Percentiles rank a stretch among this genome's conserved stretches.
Conservation (phyloP, 1,140 invertebrate genomes). For the Mactra quadrangularis region DNA sequence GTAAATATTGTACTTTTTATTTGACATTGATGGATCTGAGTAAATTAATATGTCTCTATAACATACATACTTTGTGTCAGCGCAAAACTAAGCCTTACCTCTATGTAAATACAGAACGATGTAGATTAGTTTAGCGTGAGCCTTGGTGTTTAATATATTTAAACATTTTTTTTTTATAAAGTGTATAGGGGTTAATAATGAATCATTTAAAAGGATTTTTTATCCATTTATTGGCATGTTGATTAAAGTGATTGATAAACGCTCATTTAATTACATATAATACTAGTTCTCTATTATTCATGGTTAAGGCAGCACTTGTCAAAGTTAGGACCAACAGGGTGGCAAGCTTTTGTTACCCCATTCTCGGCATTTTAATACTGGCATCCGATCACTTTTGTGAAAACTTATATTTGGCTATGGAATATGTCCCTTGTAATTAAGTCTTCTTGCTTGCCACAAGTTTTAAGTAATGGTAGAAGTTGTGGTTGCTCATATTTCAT, state of each 20-base stretch:
- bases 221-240: slow-evolving; percentile 44
- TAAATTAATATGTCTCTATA: too few species aligned
- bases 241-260: slow-evolving; percentile 55
- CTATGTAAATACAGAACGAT: too few species aligned
- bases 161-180: too few species aligned
- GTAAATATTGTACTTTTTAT: too few species aligned
- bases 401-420: slow-evolving; percentile 1
- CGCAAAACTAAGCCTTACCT: too few species aligned
- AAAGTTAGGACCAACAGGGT: neutral
- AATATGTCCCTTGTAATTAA: slow-evolving; percentile 27
- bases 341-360: neutral
- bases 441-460: neutral
- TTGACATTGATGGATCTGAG: too few species aligned
- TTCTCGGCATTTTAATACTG: slow-evolving; percentile 1
- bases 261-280: slow-evolving; percentile 49
- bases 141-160: too few species aligned
- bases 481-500: slow-evolving; percentile 30
- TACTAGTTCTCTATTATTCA: neutral
- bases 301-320: slow-evolving; percentile 1
- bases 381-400: slow-evolving; percentile 10
- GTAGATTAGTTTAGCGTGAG: too few species aligned
- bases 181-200: too few species aligned
- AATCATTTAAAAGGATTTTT: too few species aligned
- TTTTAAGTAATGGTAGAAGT: too few species aligned
- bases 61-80: too few species aligned